Evolutionary conservation across 2,113 vertebrate genomes (phyloP).

Genomic region (Archocentrus centrarchus): DNA sequence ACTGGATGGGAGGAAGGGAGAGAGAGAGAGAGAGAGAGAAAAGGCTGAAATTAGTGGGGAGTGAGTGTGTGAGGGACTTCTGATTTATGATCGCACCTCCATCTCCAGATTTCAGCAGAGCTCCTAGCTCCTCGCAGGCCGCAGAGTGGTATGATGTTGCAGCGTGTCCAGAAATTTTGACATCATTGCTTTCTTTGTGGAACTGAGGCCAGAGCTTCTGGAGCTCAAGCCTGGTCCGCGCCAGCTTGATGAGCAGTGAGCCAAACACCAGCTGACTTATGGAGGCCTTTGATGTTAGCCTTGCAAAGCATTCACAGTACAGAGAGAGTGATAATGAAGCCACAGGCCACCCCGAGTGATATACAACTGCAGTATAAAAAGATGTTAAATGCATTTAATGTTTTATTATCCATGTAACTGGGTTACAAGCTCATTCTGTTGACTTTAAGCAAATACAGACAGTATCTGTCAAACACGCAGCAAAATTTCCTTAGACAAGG

Average conservation of each 20-base stretch:
- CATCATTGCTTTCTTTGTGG: conserved; percentile 70
- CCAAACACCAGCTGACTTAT: conserved; percentile 69
- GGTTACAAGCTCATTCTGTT: conserved; percentile 23
- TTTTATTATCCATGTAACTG: conserved; percentile 52
- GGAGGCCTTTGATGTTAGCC: conserved; percentile 55
- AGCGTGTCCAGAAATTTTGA: conserved; percentile 66
- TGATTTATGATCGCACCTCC: conserved; percentile 68
- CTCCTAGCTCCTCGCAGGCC: conserved; percentile 57
- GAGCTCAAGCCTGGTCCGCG: conserved; percentile 41
- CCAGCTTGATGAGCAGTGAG: conserved; percentile 46
- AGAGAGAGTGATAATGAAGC: conserved; percentile 9
- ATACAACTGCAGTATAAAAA: not conserved
- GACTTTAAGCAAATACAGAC: conserved; percentile 34
- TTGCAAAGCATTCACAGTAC: conserved; percentile 2
- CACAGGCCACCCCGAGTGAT: conserved; percentile 48
- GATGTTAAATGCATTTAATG: conserved; percentile 23
- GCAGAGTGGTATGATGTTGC: conserved; percentile 62
- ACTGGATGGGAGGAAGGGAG: not conserved
- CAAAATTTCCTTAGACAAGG: conserved; percentile 25
- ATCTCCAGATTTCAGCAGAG: conserved; percentile 47
- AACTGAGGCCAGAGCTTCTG: conserved; percentile 56
- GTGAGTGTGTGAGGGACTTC: conserved; percentile 59
- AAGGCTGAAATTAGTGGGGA: conserved; percentile 41
- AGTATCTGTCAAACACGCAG: conserved; percentile 7
- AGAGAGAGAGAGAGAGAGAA: conserved; percentile 1